Evolutionary conservation across 2,888 invertebrate species (phyloP).

Genomic region (Amphimallon solstitiale): DNA sequence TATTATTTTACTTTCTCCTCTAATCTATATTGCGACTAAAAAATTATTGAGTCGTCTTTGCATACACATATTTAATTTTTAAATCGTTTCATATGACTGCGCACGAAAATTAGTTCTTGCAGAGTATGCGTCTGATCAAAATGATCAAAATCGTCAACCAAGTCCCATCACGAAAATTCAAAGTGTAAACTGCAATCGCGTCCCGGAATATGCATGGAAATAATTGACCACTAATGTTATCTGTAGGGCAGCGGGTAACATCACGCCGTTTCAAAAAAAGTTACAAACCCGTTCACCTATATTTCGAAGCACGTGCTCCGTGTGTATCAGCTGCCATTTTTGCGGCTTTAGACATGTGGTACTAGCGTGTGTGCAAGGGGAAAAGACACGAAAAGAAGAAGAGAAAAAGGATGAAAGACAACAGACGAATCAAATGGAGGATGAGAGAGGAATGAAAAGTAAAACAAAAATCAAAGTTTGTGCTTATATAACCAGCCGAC

Average conservation of each 20-base stretch:
- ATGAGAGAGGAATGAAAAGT: conserved; percentile 34
- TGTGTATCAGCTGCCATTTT: conserved; percentile 60
- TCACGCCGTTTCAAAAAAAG: conserved; percentile 37
- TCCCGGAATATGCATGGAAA: not conserved
- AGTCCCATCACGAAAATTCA: not conserved
- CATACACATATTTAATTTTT: too few relatives aligned
- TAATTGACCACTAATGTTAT: conserved; percentile 22
- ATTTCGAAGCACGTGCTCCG: conserved; percentile 54
- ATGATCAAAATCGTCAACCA: too few relatives aligned
- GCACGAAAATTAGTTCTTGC: too few relatives aligned
- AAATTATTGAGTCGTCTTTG: too few relatives aligned
- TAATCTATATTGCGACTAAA: too few relatives aligned
- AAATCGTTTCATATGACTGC: too few relatives aligned
- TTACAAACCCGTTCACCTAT: conserved; percentile 54
- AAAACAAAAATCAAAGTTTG: conserved; percentile 39
- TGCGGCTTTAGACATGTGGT: conserved; percentile 31
- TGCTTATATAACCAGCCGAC: conserved; percentile 54
- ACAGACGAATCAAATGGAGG: conserved; percentile 36
- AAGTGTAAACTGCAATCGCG: not conserved
- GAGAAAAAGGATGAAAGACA: conserved; percentile 20
- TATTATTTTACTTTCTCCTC: too few relatives aligned
- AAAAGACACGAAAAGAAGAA: conserved; percentile 19
- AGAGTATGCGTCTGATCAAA: too few relatives aligned
- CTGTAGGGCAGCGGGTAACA: conserved; percentile 20
- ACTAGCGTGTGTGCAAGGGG: not conserved